Evolutionary conservation across 1,140 invertebrate species (phyloP).

Genomic region (Drosophila grimshawi): DNA sequence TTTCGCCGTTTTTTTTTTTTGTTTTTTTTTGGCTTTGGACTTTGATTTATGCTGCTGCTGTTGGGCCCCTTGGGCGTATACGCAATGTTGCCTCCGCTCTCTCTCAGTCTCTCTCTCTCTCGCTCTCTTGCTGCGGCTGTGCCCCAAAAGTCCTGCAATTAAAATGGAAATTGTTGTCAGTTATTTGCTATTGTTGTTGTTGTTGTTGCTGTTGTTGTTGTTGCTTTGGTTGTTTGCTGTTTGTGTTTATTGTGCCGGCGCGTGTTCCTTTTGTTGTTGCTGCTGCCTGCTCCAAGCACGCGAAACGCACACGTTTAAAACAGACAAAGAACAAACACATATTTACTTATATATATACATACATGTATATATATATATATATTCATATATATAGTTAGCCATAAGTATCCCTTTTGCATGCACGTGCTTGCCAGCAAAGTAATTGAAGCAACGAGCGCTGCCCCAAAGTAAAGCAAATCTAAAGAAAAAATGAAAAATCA

Average conservation of each 20-base stretch:
- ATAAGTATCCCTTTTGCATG: conserved; percentile 54
- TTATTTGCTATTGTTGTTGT: conserved; percentile 22
- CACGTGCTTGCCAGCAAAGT: conserved; percentile 68
- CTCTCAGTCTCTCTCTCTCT: background rate
- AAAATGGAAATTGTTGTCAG: conserved; percentile 76
- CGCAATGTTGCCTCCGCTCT: conserved; percentile 19
- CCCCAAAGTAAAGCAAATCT: conserved; percentile 28
- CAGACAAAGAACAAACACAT: conserved; percentile 7
- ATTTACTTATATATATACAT: conserved; percentile 10
- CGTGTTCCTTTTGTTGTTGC: conserved; percentile 27
- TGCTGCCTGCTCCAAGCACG: conserved; percentile 51
- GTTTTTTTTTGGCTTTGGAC: conserved; percentile 24
- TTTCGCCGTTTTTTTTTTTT: conserved; percentile 23
- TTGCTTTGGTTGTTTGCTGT: too few species aligned
- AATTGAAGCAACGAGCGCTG: conserved; percentile 22
- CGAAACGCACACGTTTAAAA: conserved; percentile 12
- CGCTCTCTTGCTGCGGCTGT: background rate
- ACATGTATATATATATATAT: conserved; percentile 1
- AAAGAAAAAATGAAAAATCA: conserved; percentile 71
- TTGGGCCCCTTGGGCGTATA: conserved; percentile 48
- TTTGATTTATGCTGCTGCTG: conserved; percentile 49
- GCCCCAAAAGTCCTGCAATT: conserved; percentile 65
- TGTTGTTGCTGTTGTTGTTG: conserved; percentile 21
- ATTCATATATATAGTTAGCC: background rate
- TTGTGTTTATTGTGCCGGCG: conserved; percentile 17